Conservation (phyloP, 2,888 invertebrate species). For the Drosophila stalkeri region DNA sequence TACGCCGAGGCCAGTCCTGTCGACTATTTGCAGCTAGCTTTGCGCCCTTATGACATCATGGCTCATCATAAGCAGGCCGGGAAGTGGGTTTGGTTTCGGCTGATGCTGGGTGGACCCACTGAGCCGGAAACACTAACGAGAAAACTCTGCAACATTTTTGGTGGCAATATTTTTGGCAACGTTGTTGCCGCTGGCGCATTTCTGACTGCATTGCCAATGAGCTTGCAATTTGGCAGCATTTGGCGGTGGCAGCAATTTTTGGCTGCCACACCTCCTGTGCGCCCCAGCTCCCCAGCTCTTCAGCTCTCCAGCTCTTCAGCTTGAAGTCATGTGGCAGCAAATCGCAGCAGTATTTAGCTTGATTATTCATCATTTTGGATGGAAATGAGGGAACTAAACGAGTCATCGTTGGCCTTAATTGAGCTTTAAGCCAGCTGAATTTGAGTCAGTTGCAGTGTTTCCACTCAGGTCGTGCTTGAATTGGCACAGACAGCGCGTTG, state of each 20-base stretch:
- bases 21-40: constrained; percentile 31
- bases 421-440: constrained; percentile 27
- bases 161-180: constrained; percentile 49
- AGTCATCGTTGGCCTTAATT: constrained; percentile 5
- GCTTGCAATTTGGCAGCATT: constrained; percentile 33
- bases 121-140: constrained; percentile 66
- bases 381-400: constrained; percentile 13
- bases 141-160: constrained; percentile 55
- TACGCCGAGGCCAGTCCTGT: background rate
- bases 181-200: constrained; percentile 29
- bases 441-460: constrained; percentile 35
- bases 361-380: constrained; percentile 54
- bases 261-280: no score
- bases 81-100: background rate
- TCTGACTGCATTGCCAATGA: constrained; percentile 30
- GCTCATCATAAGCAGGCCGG: constrained; percentile 5
- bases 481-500: constrained; percentile 43
- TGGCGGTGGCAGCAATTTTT: constrained; percentile 14
- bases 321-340: constrained; percentile 8
- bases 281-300: background rate
- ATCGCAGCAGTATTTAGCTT: constrained; percentile 42
- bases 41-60: constrained; percentile 44
- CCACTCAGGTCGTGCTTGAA: constrained; percentile 5
- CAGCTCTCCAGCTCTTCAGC: background rate
- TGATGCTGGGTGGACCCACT: constrained; percentile 4